Evolutionary conservation across 2,888 invertebrate species (phyloP), one percentile per base, ranked within the genome.

Genomic region (Cosmopolites sordidus): DNA sequence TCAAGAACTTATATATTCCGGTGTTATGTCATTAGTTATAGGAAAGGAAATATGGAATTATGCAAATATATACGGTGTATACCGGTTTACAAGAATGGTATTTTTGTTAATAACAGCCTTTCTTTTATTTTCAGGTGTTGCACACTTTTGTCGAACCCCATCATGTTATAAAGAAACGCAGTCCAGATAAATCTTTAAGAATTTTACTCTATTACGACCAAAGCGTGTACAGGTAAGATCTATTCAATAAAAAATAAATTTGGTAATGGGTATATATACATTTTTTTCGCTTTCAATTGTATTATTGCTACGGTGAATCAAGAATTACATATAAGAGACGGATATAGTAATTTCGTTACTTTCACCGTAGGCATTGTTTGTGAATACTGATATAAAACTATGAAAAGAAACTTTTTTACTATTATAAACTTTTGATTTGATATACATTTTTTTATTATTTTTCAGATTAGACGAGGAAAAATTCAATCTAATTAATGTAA

Each of bases 401-500:
- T 4, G 43, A 30, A 37, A 33, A 33, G n/a, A 33, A 37, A 37
- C 37, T 12, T n/a, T 37, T 43, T 4, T 40, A 40, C 18, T 11
- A 37, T 30, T 18, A 37, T 43, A 27, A n/a, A 37, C 6, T 17
- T 43, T 6, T 43, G 41, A 48, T 38, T 38, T 33, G 8, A 22
- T 48, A 27, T 45, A n/a, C n/a, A n/a, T n/a, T n/a, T 22, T 22
- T 22, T 22, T 22, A 22, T 22, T n/a, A n/a, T n/a, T n/a, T 59
- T 64, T 40, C 80, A 92, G 92, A 73, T 79, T 93, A 75, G 89
- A 90, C 64, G 79, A 79, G 63, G 86, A 89, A 68, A 89, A 89
- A 73, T 89, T 92, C 73, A 83, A 86, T 68, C 81, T 93, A 74
- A 92, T 93, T 63, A 92, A 93, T 75, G 92, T 92, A 77, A 91